phyloP scores from a whole-genome alignment of 2,113 vertebrate species.

The Silurus asotus region DNA sequence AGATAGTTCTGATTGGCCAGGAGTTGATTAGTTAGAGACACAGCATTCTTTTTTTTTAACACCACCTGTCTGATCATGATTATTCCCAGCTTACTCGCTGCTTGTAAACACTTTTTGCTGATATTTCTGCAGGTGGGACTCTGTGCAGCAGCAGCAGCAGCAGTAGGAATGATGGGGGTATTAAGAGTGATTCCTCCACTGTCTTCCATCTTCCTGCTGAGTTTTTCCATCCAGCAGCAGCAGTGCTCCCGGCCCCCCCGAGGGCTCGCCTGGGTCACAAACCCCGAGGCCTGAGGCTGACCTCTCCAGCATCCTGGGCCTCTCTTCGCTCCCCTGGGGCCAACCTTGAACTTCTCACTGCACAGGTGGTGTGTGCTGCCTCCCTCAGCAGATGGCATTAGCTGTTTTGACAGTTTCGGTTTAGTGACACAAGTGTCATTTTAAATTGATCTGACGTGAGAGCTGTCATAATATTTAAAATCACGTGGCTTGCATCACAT shows the following conservation, averaged over 20 bases:
- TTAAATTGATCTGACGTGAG: no score
- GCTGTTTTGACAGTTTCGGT: not conserved
- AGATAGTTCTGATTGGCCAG: not conserved
- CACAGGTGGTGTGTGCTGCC: constrained; percentile 75
- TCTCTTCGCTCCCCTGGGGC: constrained; percentile 83
- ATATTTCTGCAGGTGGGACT: constrained; percentile 51
- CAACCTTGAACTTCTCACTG: constrained; percentile 83
- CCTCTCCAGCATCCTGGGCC: constrained; percentile 90
- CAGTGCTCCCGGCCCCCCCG: constrained; percentile 68
- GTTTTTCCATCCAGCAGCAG: constrained; percentile 85
- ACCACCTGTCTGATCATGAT: no score
- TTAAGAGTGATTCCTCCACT: constrained; percentile 58
- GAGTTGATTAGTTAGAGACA: no score
- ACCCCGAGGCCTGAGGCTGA: constrained; percentile 78
- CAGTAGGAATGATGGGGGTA: constrained; percentile 45
- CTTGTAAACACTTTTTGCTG: not conserved
- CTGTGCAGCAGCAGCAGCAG: constrained; percentile 58
- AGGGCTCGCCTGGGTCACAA: constrained; percentile 71
- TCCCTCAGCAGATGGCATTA: not conserved
- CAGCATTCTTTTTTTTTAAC: no score
- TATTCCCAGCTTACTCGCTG: not conserved
- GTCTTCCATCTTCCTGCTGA: constrained; percentile 81
- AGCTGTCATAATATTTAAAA: not conserved
- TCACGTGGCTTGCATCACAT: not conserved
- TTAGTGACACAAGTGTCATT: not conserved